Conservation (phyloP, 2,113 vertebrate genomes). For the Burhinus oedicnemus region DNA sequence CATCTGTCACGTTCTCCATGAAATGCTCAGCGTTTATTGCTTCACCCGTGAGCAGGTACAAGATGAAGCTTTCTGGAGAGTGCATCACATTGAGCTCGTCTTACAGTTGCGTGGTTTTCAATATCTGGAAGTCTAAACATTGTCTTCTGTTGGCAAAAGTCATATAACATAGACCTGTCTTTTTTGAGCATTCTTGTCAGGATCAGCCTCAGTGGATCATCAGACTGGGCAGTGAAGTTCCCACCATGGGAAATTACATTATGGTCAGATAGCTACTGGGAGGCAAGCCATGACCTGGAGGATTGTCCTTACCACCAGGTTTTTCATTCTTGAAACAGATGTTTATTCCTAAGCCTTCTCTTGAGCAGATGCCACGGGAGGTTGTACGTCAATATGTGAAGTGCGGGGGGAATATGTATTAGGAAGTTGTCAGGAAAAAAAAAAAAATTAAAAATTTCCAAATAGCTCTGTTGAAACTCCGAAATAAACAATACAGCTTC, state of each 20-base stretch:
- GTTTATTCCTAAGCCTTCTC: background rate
- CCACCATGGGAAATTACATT: background rate
- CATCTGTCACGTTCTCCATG: background rate
- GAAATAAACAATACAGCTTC: background rate
- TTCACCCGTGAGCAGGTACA: background rate
- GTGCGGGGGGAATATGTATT: background rate
- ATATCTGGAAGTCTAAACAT: background rate
- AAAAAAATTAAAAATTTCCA: background rate
- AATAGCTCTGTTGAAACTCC: background rate
- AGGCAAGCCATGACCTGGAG: background rate
- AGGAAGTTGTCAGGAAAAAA: background rate
- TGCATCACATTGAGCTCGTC: background rate
- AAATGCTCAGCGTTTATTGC: background rate
- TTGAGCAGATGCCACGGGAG: background rate
- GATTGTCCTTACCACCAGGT: background rate
- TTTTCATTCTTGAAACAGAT: background rate
- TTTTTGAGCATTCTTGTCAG: background rate
- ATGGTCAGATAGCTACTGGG: background rate
- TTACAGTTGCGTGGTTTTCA: background rate
- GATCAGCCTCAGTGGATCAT: background rate
- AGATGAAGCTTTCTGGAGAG: background rate
- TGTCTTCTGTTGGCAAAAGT: background rate
- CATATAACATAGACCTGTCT: background rate
- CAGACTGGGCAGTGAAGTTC: background rate
- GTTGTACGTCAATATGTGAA: background rate